Evolutionary conservation across 2,113 vertebrate genomes (phyloP).

Genomic region (Camelus bactrianus): DNA sequence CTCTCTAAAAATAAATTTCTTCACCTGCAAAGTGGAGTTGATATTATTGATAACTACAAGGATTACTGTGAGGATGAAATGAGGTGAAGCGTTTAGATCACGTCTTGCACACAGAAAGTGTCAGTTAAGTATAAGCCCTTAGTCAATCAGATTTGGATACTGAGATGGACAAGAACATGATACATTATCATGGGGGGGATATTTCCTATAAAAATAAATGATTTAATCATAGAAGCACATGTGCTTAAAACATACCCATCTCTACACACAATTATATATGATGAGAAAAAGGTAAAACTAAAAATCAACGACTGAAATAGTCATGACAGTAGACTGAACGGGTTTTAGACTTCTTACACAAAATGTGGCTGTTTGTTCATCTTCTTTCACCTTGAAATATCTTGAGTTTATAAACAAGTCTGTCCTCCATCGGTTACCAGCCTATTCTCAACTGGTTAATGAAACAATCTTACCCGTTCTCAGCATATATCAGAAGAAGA

Average conservation of each 20-base stretch:
- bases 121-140: background rate
- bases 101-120: background rate
- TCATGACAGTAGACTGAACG: background rate
- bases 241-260: background rate
- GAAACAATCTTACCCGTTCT: conserved; percentile 50
- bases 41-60: background rate
- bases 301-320: conserved; percentile 33
- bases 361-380: conserved; percentile 32
- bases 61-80: background rate
- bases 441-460: conserved; percentile 61
- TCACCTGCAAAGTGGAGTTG: background rate
- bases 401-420: background rate
- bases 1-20: background rate
- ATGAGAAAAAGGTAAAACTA: background rate
- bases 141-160: background rate
- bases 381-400: conserved; percentile 58
- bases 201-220: background rate
- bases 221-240: background rate
- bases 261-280: background rate
- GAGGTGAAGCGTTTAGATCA: background rate
- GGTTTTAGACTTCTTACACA: background rate
- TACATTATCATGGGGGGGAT: background rate
- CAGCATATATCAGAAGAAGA: background rate
- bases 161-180: background rate
- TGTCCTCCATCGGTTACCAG: conserved; percentile 35